Evolutionary conservation across 1,140 invertebrate species (phyloP), one percentile per base, ranked within the genome.

Genomic region (Eubasilissa regina): DNA sequence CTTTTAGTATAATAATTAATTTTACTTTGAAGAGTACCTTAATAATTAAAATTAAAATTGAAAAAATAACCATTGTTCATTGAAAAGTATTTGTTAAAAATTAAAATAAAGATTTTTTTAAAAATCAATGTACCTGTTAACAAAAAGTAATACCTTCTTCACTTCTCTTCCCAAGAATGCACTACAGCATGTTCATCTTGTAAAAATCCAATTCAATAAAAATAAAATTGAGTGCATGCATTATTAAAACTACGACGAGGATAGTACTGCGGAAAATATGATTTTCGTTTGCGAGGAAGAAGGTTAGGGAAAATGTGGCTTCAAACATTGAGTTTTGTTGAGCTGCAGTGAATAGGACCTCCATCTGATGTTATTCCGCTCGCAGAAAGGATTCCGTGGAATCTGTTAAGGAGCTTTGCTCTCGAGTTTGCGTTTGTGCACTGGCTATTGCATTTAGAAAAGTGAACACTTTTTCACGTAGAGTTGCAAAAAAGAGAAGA

Each of bases 201-300:
- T 48, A 68, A 48, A 68, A 68, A 68, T 68, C 43, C 64, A 68
- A 48, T 48, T 48, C 44, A 47, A 68, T 68, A 68, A 68, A 66
- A 45, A 68, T 4, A 68, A 68, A 68, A 68, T 68, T 68, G 64
- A 68, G 64, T 68, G 64, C 64, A 68, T 68, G 64, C 43, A 68
- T 68, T 68, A 68, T 17, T 68, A 68, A 68, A 68, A 68, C 64
- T 47, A 4, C 44, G 43, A 45, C 44, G 44, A 68, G 64, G 10
- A 68, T 47, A 21, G 64, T 68, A 10, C 64, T 17, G 64, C 44
- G 44, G 64, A 47, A 64, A 68, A 68, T 68, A 68, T 68, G 64
- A 68, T 68, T 68, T 68, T 68, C 64, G 4, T 68, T 68, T 9
- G 60, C 21, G 60, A 43, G 60, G 25, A 13, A 45, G n/a, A 43